Evolutionary conservation across 2,113 vertebrate species (phyloP).

Genomic region (Azemiops feae): DNA sequence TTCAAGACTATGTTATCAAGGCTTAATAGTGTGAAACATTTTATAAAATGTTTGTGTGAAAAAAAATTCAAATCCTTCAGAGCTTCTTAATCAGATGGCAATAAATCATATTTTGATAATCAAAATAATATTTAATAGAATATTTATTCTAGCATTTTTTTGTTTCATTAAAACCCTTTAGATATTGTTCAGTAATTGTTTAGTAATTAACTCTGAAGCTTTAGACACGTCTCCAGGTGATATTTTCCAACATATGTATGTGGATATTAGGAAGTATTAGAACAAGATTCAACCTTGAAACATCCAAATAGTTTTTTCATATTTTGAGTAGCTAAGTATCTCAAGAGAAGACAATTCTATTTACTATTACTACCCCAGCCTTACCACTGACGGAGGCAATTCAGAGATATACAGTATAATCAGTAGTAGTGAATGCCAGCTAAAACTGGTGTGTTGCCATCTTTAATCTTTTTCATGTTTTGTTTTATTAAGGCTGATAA

Average conservation of each 20-base stretch:
- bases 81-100: constrained; percentile 35
- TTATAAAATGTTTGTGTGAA: constrained; percentile 21
- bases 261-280: neutral
- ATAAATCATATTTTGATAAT: constrained; percentile 14
- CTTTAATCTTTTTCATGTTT: constrained; percentile 6
- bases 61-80: constrained; percentile 32
- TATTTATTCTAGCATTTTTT: constrained; percentile 2
- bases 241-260: neutral
- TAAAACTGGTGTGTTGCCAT: neutral
- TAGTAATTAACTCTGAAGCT: neutral
- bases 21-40: constrained; percentile 55
- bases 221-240: neutral
- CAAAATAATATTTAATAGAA: constrained; percentile 13
- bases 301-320: neutral
- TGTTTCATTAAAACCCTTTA: neutral
- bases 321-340: neutral
- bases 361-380: neutral
- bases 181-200: neutral
- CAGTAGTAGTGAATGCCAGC: neutral
- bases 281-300: neutral
- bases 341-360: neutral
- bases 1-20: constrained; percentile 48
- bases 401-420: neutral
- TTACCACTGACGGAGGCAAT: neutral
- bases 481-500: constrained; percentile 82